Evolutionary conservation across 1,140 invertebrate genomes (phyloP).

Genomic region (Wasmannia auropunctata): DNA sequence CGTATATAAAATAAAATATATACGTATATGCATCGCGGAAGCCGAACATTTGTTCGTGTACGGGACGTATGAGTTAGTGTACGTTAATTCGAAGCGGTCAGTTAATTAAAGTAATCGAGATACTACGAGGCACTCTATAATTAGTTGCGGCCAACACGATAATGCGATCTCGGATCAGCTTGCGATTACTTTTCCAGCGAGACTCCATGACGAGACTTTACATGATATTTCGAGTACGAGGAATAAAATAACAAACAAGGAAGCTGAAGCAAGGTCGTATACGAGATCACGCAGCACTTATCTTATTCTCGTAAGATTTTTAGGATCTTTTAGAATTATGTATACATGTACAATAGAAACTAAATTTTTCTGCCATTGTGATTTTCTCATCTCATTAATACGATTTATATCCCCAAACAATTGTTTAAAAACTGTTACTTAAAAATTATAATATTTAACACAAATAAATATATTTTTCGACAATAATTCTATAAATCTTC

Average conservation of each 20-base stretch:
- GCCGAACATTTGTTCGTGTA: not conserved
- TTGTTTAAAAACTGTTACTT: too few relatives aligned
- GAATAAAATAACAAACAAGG: not conserved
- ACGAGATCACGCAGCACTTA: not conserved
- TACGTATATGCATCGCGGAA: not conserved
- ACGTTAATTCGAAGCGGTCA: slow-evolving; percentile 44
- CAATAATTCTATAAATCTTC: not conserved
- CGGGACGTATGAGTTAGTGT: not conserved
- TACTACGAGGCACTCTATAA: slow-evolving; percentile 31
- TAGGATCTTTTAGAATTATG: not conserved
- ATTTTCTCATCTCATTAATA: too few relatives aligned
- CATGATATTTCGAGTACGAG: not conserved
- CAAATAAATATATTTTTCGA: not conserved
- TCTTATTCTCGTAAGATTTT: not conserved
- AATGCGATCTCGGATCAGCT: slow-evolving; percentile 34
- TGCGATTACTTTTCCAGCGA: not conserved
- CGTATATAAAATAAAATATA: too few relatives aligned
- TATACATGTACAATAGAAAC: too few relatives aligned
- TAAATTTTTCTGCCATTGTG: not conserved
- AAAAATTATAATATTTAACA: not conserved
- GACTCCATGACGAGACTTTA: not conserved
- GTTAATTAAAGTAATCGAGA: slow-evolving; percentile 58
- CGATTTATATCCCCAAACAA: too few relatives aligned
- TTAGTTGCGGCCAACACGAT: slow-evolving; percentile 36
- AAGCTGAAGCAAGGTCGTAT: not conserved